These are phyloP conservation scores for Myrmecophaga tridactyla DNA, from an alignment of 2,113 vertebrate genomes.

Conservation along the genomic window DNA sequence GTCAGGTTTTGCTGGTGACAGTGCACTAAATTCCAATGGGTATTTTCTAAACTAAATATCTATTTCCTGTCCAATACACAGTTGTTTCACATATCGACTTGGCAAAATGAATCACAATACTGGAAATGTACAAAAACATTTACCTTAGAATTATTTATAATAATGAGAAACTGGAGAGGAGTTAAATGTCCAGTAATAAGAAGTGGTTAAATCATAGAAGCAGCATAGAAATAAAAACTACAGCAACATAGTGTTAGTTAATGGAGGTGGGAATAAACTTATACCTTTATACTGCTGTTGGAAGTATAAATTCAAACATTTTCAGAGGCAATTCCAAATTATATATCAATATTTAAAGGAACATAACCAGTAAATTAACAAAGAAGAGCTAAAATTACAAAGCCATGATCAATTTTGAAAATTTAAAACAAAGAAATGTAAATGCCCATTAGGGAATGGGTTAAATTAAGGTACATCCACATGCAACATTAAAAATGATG, in stretches of 20 bases:
- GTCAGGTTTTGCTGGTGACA: neutral
- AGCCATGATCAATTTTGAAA: neutral
- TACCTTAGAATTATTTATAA: neutral
- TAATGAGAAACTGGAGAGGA: neutral
- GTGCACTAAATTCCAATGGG: neutral
- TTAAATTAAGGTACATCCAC: neutral
- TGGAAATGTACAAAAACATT: neutral
- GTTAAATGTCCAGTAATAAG: neutral
- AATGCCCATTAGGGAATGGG: neutral
- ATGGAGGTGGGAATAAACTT: neutral
- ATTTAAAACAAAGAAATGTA: neutral
- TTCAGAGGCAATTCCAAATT: neutral
- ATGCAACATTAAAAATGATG: neutral
- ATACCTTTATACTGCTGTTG: neutral
- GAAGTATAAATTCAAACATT: neutral
- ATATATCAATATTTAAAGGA: neutral
- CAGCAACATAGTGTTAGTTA: neutral
- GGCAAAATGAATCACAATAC: neutral
- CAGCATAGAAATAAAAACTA: neutral
- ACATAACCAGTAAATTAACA: neutral
- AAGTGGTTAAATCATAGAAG: neutral
- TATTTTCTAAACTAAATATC: constrained; percentile 6
- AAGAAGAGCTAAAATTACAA: neutral
- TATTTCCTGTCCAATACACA: neutral
- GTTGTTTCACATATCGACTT: neutral